A percentile compares a stretch with the other conserved stretches of the same genome.
Conservation (phyloP, 2,888 invertebrate species). For the Altica lythri region DNA sequence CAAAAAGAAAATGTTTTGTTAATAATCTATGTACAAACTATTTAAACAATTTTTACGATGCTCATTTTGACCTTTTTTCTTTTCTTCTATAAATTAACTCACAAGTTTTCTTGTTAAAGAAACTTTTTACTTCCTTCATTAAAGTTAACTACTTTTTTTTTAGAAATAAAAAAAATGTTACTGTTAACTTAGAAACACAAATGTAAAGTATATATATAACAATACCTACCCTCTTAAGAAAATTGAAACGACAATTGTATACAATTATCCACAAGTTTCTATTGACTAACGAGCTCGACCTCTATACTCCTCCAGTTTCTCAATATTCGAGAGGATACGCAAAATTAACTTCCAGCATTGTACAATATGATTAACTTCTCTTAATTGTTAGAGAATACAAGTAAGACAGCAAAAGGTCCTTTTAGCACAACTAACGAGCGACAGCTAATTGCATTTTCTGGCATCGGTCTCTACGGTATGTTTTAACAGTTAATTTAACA, state of each 20-base stretch:
- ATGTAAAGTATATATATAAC: no score
- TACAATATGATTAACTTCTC: slow-evolving; percentile 28
- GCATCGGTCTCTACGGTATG: slow-evolving; percentile 21
- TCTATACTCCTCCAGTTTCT: slow-evolving; percentile 4
- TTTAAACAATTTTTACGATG: no score
- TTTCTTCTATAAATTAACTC: no score
- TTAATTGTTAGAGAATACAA: slow-evolving; percentile 28
- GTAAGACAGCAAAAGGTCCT: slow-evolving; percentile 16
- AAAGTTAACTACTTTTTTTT: no score
- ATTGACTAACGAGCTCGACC: slow-evolving; percentile 12
- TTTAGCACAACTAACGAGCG: slow-evolving; percentile 17
- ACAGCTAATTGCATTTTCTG: slow-evolving; percentile 19
- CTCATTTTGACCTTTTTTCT: no score
- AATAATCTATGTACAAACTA: no score
- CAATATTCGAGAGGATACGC: slow-evolving; percentile 19
- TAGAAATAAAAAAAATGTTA: no score
- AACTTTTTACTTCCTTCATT: no score
- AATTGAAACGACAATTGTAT: slow-evolving; percentile 2
- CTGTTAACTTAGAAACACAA: no score
- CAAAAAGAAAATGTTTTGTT: no score
- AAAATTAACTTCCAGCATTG: slow-evolving; percentile 19
- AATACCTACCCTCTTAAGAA: no score
- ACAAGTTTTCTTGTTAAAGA: no score
- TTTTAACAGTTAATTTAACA: slow-evolving; percentile 27
- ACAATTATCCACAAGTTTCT: slow-evolving; percentile 12